Percentiles rank a stretch among this genome's conserved stretches.
These are phyloP conservation scores for Gibbula magus DNA, from an alignment of 2,888 invertebrate genomes.

Conservation along the genomic window DNA sequence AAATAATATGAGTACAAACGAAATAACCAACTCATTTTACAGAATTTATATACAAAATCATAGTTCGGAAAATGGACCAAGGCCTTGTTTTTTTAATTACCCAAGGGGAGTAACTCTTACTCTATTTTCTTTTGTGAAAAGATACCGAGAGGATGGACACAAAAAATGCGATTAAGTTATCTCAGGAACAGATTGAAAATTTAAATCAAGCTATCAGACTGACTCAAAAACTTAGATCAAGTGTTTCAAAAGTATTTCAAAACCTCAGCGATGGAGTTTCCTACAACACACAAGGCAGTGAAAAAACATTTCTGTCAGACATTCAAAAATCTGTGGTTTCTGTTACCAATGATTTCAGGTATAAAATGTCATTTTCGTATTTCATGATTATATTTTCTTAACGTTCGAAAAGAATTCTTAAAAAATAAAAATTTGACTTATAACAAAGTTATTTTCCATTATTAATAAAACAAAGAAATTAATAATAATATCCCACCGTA, in stretches of 20 bases:
- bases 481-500: no score
- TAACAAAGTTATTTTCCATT: no score
- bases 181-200: constrained; percentile 51
- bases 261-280: constrained; percentile 63
- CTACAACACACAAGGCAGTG: constrained; percentile 80
- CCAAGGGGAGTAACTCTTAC: neutral
- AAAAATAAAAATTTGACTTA: no score
- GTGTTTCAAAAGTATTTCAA: constrained; percentile 67
- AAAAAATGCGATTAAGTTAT: constrained; percentile 6
- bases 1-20: no score
- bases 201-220: constrained; percentile 61
- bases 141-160: neutral
- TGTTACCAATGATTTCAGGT: constrained; percentile 88
- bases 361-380: constrained; percentile 21
- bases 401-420: no score
- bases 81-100: neutral
- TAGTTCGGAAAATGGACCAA: neutral
- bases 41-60: neutral
- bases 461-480: no score
- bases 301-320: constrained; percentile 81
- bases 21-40: no score
- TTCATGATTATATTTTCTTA: no score
- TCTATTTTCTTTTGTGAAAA: neutral
- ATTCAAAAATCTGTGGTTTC: constrained; percentile 88
- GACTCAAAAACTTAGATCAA: constrained; percentile 66